A percentile compares a stretch with the other conserved stretches of the same genome.
Evolutionary conservation across 2,888 invertebrate species (phyloP).

Genomic region (Apotomis betuletana): DNA sequence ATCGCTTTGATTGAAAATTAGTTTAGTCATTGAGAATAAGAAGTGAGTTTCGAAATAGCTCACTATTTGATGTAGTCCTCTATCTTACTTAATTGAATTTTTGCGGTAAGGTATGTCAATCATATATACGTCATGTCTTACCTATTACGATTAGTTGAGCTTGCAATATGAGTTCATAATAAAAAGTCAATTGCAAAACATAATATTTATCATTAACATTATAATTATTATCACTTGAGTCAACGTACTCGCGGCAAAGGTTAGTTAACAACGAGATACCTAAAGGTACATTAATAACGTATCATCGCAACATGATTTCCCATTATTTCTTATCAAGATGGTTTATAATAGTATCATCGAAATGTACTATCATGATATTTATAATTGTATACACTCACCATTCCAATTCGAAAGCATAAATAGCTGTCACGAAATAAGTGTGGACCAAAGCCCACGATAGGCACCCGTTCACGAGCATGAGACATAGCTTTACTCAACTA

Average conservation of each 20-base stretch:
- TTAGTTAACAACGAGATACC: background rate
- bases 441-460: background rate
- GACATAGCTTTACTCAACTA: background rate
- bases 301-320: background rate
- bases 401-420: background rate
- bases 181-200: constrained; percentile 7
- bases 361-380: too few species aligned
- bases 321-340: background rate
- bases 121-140: background rate
- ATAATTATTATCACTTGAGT: background rate
- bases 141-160: background rate
- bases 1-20: too few species aligned
- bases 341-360: too few species aligned
- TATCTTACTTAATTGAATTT: background rate
- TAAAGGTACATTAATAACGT: background rate
- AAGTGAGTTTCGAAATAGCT: too few species aligned
- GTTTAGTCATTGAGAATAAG: too few species aligned
- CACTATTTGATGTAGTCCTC: too few species aligned
- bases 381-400: background rate
- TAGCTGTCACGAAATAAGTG: too few species aligned
- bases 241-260: constrained; percentile 12
- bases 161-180: background rate
- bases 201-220: background rate
- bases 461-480: background rate
- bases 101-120: background rate